Conservation (phyloP, 1,140 invertebrate species). For the Leucophenga varia region DNA sequence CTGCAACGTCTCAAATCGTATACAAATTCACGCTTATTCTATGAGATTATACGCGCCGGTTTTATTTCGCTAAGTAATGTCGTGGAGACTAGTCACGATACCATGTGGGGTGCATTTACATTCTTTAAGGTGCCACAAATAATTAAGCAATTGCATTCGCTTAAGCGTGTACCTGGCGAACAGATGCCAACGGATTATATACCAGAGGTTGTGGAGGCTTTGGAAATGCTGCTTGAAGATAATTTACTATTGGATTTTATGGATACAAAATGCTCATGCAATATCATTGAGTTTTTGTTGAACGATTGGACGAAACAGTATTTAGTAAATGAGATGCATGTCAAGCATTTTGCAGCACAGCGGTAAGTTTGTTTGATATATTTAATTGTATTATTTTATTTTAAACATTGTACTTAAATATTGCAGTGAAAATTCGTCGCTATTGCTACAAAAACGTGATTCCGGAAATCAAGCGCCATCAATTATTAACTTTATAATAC, state of each 20-base stretch:
- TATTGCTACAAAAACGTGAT: slow-evolving; percentile 64
- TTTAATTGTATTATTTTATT: background rate
- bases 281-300: slow-evolving; percentile 80
- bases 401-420: background rate
- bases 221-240: slow-evolving; percentile 80
- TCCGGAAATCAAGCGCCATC: slow-evolving; percentile 63
- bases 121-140: slow-evolving; percentile 87
- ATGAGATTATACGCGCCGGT: slow-evolving; percentile 85
- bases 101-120: slow-evolving; percentile 90
- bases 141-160: slow-evolving; percentile 68
- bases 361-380: slow-evolving; percentile 58
- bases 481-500: slow-evolving; percentile 77
- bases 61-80: slow-evolving; percentile 81
- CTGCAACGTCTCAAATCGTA: slow-evolving; percentile 80
- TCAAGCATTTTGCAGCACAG: slow-evolving; percentile 69
- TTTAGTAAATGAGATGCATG: slow-evolving; percentile 77
- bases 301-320: slow-evolving; percentile 78
- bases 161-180: slow-evolving; percentile 53
- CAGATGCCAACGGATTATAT: slow-evolving; percentile 61
- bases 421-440: slow-evolving; percentile 32
- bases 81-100: slow-evolving; percentile 68
- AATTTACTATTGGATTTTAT: slow-evolving; percentile 83
- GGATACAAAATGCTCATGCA: slow-evolving; percentile 85
- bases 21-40: slow-evolving; percentile 72
- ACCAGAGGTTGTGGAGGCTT: slow-evolving; percentile 75